phyloP scores from a whole-genome alignment of 2,888 invertebrate genomes.

The Yponomeuta cagnagella region DNA sequence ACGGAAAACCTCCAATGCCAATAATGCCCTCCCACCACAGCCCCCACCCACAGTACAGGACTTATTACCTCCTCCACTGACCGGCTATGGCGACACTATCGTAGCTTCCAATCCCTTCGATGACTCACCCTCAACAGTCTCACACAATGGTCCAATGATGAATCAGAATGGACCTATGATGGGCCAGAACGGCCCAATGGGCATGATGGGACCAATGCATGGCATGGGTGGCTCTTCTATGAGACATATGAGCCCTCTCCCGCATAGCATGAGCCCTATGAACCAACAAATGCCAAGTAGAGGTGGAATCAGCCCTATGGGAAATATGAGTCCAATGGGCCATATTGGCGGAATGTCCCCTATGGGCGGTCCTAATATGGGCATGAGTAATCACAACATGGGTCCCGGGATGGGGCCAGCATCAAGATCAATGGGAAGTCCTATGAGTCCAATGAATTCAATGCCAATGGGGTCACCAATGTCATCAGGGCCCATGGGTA shows the following conservation, averaged over 20 bases:
- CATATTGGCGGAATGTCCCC: slow-evolving; percentile 82
- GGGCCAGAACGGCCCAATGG: slow-evolving; percentile 82
- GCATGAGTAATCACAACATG: slow-evolving; percentile 78
- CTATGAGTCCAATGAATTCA: slow-evolving; percentile 85
- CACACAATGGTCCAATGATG: slow-evolving; percentile 77
- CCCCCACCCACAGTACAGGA: slow-evolving; percentile 84
- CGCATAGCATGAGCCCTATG: slow-evolving; percentile 78
- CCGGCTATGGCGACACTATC: slow-evolving; percentile 94
- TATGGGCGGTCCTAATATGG: slow-evolving; percentile 83
- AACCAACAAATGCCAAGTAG: slow-evolving; percentile 79
- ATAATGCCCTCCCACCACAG: slow-evolving; percentile 78
- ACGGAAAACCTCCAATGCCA: slow-evolving; percentile 85
- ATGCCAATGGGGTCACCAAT: slow-evolving; percentile 83
- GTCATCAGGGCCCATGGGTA: slow-evolving; percentile 82
- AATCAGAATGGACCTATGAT: slow-evolving; percentile 79
- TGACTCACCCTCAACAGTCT: slow-evolving; percentile 84
- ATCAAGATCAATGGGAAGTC: slow-evolving; percentile 80
- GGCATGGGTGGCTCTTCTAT: slow-evolving; percentile 79
- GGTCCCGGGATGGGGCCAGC: slow-evolving; percentile 75
- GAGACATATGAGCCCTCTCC: slow-evolving; percentile 79
- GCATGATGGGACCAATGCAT: slow-evolving; percentile 78
- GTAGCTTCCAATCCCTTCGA: slow-evolving; percentile 97
- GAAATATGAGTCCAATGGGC: slow-evolving; percentile 82
- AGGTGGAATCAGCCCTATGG: slow-evolving; percentile 80
- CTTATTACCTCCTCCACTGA: slow-evolving; percentile 89